Conservation (phyloP, 2,797 vertebrate genomes). For the Gobionotothen gibberifrons region DNA sequence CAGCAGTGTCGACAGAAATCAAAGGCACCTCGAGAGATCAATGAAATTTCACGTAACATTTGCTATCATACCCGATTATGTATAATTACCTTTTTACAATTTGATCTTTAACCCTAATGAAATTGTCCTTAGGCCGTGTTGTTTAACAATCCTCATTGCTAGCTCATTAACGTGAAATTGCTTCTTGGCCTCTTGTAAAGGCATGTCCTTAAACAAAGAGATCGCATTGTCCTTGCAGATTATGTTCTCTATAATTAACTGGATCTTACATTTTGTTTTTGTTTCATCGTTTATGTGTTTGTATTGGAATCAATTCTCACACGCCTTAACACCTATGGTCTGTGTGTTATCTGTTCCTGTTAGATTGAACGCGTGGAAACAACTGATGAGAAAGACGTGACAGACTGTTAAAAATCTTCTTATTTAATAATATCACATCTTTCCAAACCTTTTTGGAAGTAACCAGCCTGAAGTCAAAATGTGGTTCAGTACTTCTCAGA, state of each 20-base stretch:
- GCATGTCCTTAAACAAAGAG: constrained; percentile 33
- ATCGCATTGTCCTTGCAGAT: constrained; percentile 1
- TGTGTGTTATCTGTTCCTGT: not conserved
- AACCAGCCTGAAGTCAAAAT: constrained; percentile 9
- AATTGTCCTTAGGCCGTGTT: constrained; percentile 23
- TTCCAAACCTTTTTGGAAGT: constrained; percentile 18
- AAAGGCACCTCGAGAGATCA: constrained; percentile 26
- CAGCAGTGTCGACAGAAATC: constrained; percentile 27
- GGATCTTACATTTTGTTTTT: constrained; percentile 12
- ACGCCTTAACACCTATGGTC: not conserved
- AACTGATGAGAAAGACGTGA: not conserved
- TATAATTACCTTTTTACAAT: constrained; percentile 46
- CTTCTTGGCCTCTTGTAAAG: constrained; percentile 45
- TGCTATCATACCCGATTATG: constrained; percentile 41
- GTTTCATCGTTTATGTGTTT: not conserved
- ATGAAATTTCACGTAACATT: constrained; percentile 17
- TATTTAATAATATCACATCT: not conserved
- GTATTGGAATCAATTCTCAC: constrained; percentile 8
- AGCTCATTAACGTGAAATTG: constrained; percentile 49
- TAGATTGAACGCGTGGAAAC: not conserved
- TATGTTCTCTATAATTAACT: constrained; percentile 24
- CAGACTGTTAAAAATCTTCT: not conserved
- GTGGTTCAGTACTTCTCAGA: not conserved
- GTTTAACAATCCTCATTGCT: constrained; percentile 35
- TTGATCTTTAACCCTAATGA: constrained; percentile 47